Evolutionary conservation across 2,888 invertebrate species (phyloP).

Genomic region (Noctua pronuba): DNA sequence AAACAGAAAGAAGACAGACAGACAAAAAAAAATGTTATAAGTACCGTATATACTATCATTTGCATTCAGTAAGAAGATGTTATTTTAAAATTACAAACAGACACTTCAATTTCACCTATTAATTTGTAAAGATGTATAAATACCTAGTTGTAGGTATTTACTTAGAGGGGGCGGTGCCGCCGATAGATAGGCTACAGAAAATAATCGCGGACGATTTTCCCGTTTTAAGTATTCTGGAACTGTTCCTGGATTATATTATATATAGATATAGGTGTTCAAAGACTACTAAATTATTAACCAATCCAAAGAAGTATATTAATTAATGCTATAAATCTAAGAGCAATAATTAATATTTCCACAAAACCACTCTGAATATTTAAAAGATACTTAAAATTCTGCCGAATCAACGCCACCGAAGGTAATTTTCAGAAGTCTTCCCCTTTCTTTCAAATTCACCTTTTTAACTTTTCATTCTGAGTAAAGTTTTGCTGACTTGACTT

Average conservation of each 20-base stretch:
- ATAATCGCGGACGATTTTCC: background rate
- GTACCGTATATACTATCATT: no score
- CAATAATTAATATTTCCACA: constrained; percentile 9
- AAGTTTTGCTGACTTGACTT: constrained; percentile 44
- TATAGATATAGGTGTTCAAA: background rate
- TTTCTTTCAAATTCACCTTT: constrained; percentile 47
- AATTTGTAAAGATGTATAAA: background rate
- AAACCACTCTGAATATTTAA: constrained; percentile 17
- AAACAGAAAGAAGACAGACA: no score
- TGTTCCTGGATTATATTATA: background rate
- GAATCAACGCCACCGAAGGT: constrained; percentile 3
- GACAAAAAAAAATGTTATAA: no score
- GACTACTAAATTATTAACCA: background rate
- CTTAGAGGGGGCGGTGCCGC: background rate
- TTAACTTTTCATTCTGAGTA: constrained; percentile 33
- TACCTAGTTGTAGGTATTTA: background rate
- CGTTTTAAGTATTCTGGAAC: background rate
- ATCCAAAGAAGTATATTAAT: background rate
- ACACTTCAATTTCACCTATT: no score
- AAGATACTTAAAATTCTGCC: constrained; percentile 22
- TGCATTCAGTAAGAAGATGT: no score
- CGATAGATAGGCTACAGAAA: background rate
- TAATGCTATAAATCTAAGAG: background rate
- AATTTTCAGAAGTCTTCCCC: constrained; percentile 18
- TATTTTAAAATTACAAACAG: no score